Conservation (phyloP, 2,888 invertebrate genomes). For the Athalia circularis region DNA sequence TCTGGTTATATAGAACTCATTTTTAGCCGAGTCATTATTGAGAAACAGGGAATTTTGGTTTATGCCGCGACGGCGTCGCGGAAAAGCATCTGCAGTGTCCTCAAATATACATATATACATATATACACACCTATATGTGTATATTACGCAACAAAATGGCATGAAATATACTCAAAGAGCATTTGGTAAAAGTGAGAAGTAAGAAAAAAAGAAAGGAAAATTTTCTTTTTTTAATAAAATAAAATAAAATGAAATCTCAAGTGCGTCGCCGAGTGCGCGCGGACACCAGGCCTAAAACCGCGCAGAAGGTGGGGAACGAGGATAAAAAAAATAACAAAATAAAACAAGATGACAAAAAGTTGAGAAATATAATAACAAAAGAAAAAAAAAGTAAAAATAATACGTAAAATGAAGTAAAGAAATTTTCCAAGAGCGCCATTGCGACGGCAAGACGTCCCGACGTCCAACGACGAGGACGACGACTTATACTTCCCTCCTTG, state of each 20-base stretch:
- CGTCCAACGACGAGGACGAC: conserved; percentile 2
- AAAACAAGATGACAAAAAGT: no score
- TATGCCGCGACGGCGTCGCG: neutral
- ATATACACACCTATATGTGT: no score
- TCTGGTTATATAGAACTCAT: conserved; percentile 17
- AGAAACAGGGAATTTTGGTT: conserved; percentile 31
- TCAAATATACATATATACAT: neutral
- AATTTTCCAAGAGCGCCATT: conserved; percentile 58
- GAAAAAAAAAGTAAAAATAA: no score
- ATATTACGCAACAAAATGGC: neutral
- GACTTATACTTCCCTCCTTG: no score
- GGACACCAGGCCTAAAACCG: conserved; percentile 36
- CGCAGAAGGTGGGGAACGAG: neutral
- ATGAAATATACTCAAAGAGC: conserved; percentile 4
- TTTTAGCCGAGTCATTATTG: conserved; percentile 41
- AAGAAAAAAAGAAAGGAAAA: no score
- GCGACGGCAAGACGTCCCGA: conserved; percentile 57
- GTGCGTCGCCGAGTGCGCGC: neutral
- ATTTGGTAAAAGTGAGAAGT: conserved; percentile 2
- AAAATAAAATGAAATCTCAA: conserved; percentile 9
- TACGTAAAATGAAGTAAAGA: no score
- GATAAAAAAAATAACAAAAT: neutral
- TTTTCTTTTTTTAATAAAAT: no score
- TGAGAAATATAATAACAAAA: no score
- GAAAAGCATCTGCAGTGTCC: neutral